Conservation (phyloP, 1,140 invertebrate genomes). For the Aricia agestis region DNA sequence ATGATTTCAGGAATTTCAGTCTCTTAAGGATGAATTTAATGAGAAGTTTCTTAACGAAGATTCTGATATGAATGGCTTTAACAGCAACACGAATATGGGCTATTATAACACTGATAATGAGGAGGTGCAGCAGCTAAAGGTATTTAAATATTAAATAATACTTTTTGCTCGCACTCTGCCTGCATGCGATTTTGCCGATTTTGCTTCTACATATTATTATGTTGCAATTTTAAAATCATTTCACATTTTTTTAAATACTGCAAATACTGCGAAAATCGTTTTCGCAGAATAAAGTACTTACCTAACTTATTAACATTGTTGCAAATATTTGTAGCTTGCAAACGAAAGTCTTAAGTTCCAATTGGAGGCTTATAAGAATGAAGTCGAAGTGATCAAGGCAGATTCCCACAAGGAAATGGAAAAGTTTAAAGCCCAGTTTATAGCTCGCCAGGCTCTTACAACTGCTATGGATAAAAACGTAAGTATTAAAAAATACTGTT, state of each 20-base stretch:
- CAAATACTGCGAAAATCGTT: too few species aligned
- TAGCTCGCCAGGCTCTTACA: conserved; percentile 60
- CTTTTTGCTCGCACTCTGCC: too few species aligned
- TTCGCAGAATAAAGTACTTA: too few species aligned
- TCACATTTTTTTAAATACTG: too few species aligned
- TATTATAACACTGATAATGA: conserved; percentile 34
- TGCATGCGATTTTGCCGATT: too few species aligned
- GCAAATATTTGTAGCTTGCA: conserved; percentile 80
- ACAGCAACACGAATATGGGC: conserved; percentile 29
- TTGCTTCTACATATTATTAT: neutral
- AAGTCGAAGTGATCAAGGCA: conserved; percentile 83
- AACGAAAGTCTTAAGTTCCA: conserved; percentile 94
- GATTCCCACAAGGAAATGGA: conserved; percentile 77
- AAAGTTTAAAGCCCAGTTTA: conserved; percentile 68
- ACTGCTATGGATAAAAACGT: conserved; percentile 54
- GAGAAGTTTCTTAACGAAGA: conserved; percentile 61
- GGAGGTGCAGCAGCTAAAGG: conserved; percentile 53
- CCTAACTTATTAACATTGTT: neutral
- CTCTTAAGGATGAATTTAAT: conserved; percentile 63
- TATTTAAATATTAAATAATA: conserved; percentile 24
- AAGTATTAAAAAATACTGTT: conserved; percentile 25
- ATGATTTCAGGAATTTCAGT: conserved; percentile 60
- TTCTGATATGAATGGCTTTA: conserved; percentile 44
- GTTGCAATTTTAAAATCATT: too few species aligned
- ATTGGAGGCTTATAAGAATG: conserved; percentile 95